Base-by-base conservation (phyloP, 2,797 vertebrate genomes). In the Hyperoplus lanceolatus region DNA sequence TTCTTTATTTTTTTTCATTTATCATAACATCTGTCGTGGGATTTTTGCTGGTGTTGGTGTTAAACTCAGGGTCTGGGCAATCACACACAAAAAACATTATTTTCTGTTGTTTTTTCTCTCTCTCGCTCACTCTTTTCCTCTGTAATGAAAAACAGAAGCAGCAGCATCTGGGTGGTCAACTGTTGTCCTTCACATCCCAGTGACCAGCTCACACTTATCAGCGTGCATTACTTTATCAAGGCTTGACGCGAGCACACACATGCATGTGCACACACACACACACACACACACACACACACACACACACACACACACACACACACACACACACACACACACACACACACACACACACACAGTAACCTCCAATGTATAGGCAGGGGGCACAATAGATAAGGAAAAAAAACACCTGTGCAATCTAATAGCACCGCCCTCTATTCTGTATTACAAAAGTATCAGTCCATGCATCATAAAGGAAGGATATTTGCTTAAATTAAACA, bases 161-260 rank as follows among this genome's bases (percentile, higher is more conserved):
- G 85, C 92, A 82, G 63, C 83, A 91, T 91, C 81, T 92, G 89
- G 89, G 88, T 93, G 72, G 89, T 93, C 83, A 76, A 87, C 84
- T 81, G 89, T 87, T 86, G 93, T 94, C 96, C 96, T 97, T 97
- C 96, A 96, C 94, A 94, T 93, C 82, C 93, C 93, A 92, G 90
- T 95, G 94, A 92, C 93, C 95, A 93, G 91, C 94, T 88, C 92
- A 75, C 84, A 86, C 90, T 93, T 89, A 88, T 95, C 93, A 89
- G 88, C 88, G 46, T 77, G 60, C 80, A 87, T 93, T 92, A 94
- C 80, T 80, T 88, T 55, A 73, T 68, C 85, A 84, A 54, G 38
- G 62, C 53, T 45, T 36, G 83, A 75, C 4, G 39, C 65, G 15
- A 36, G 65, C 73, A 29, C 59, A 41, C 66, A 49, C 53, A 70